Conservation (phyloP, 2,888 invertebrate genomes). For the Tipula confusa region DNA sequence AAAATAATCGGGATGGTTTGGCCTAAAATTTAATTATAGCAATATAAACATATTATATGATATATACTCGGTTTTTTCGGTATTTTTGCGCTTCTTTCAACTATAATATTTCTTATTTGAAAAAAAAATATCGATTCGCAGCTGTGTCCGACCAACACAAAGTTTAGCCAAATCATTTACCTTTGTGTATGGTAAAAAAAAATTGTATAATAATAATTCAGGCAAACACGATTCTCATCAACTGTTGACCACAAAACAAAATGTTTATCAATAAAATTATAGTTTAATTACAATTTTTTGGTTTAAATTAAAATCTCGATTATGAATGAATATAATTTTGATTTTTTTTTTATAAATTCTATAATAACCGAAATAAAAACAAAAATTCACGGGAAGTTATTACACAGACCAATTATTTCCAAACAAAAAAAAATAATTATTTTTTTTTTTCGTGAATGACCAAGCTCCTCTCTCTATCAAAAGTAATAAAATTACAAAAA, state of each 20-base stretch:
- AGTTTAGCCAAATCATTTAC: neutral
- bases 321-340: slow-evolving; percentile 20
- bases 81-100: too few species aligned
- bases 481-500: slow-evolving; percentile 4
- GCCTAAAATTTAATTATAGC: too few species aligned
- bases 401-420: slow-evolving; percentile 29
- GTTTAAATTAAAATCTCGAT: slow-evolving; percentile 25
- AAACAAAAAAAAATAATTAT: slow-evolving; percentile 28
- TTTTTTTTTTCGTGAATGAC: slow-evolving; percentile 27
- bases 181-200: neutral
- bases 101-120: neutral
- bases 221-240: neutral
- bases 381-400: slow-evolving; percentile 29
- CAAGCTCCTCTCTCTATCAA: slow-evolving; percentile 13
- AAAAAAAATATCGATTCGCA: neutral
- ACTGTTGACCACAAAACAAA: slow-evolving; percentile 12
- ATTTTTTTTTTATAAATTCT: slow-evolving; percentile 7
- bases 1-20: too few species aligned
- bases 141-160: neutral
- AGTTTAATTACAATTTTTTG: slow-evolving; percentile 20
- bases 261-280: slow-evolving; percentile 12
- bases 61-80: too few species aligned
- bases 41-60: too few species aligned
- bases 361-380: slow-evolving; percentile 20
- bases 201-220: neutral